Percentiles rank a stretch among this genome's conserved stretches.
Evolutionary conservation across 92 coral and sea anemone species (phyloP).

Genomic region (Porites rus): DNA sequence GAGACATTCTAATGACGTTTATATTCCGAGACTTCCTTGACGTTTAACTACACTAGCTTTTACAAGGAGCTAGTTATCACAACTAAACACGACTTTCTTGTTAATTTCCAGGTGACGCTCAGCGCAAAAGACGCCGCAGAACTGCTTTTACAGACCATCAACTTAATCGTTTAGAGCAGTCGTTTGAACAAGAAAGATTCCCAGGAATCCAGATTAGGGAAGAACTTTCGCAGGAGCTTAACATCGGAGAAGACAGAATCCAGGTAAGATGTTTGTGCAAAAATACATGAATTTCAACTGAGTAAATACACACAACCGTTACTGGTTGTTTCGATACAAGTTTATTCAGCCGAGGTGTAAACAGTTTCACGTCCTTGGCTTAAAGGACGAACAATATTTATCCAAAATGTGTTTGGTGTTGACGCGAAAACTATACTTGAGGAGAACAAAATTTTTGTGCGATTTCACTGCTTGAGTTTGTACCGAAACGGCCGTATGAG

Average conservation of each 20-base stretch:
- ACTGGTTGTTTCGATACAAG: too few species aligned
- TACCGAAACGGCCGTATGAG: too few species aligned
- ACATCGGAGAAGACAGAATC: constrained; percentile 76
- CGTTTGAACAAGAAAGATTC: constrained; percentile 64
- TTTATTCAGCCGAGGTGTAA: too few species aligned
- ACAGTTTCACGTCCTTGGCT: too few species aligned
- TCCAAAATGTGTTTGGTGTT: too few species aligned
- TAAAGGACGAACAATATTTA: too few species aligned
- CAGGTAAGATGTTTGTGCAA: constrained; percentile 43
- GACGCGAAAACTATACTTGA: too few species aligned
- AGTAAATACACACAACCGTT: too few species aligned
- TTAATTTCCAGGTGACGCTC: constrained; percentile 31
- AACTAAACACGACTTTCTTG: background rate
- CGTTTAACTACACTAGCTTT: background rate
- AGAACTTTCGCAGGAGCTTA: constrained; percentile 60
- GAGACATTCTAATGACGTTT: too few species aligned
- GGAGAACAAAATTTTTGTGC: too few species aligned
- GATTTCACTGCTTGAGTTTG: too few species aligned
- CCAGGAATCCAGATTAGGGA: constrained; percentile 75
- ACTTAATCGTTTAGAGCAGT: constrained; percentile 72
- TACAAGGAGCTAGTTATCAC: background rate
- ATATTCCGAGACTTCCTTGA: background rate
- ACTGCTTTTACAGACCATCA: constrained; percentile 70
- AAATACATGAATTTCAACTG: too few species aligned
- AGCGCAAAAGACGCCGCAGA: constrained; percentile 72